Evolutionary conservation across 1,140 invertebrate genomes (phyloP).

Genomic region (Drosophila persimilis): DNA sequence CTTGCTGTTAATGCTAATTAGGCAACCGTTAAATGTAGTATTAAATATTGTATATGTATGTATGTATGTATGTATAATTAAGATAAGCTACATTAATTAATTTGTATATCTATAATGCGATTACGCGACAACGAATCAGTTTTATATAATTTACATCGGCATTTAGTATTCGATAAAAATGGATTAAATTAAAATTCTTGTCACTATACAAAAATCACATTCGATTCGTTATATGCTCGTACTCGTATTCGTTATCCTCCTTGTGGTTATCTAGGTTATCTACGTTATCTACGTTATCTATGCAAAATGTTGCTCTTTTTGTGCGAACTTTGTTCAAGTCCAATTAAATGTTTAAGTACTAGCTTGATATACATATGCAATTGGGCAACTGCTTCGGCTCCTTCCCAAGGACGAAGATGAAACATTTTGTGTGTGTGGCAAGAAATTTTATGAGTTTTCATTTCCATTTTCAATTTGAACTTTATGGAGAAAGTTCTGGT

Average conservation of each 20-base stretch:
- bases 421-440: constrained; percentile 4
- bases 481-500: constrained; percentile 36
- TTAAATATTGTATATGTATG: constrained; percentile 10
- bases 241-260: constrained; percentile 6
- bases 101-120: constrained; percentile 34
- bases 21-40: constrained; percentile 37
- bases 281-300: constrained; percentile 3
- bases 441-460: constrained; percentile 31
- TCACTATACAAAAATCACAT: constrained; percentile 69
- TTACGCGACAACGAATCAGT: constrained; percentile 49
- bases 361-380: constrained; percentile 51
- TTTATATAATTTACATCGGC: constrained; percentile 55
- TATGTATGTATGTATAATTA: constrained; percentile 42
- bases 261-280: constrained; percentile 14
- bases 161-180: constrained; percentile 43
- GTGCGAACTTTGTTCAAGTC: constrained; percentile 43
- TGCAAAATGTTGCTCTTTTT: constrained; percentile 21
- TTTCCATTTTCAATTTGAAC: constrained; percentile 43
- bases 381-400: constrained; percentile 40
- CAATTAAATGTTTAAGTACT: constrained; percentile 39
- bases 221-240: constrained; percentile 48
- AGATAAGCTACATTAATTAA: constrained; percentile 36
- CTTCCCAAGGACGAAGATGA: constrained; percentile 4
- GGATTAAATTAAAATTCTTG: constrained; percentile 44
- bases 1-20: constrained; percentile 53